phyloP scores from a whole-genome alignment of 1,140 invertebrate species.

The Drosophila aff. region DNA sequence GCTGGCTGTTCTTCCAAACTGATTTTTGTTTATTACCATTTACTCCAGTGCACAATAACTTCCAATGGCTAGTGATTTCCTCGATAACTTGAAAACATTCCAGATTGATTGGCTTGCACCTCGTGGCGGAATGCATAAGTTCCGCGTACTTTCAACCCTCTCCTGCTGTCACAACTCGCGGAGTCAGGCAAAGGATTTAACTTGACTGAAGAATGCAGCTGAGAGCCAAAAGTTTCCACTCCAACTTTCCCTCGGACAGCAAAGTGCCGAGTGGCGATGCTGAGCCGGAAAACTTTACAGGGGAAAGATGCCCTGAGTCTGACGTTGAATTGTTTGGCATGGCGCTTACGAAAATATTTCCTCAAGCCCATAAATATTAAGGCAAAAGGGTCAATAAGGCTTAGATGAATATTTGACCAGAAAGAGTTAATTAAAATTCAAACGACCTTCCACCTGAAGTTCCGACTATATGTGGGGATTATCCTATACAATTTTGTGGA shows the following conservation, averaged over 20 bases:
- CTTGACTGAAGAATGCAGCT: slow-evolving; percentile 40
- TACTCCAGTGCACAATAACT: not conserved
- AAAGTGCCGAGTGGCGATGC: slow-evolving; percentile 18
- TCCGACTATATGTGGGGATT: not conserved
- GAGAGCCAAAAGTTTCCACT: slow-evolving; percentile 54
- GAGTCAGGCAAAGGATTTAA: slow-evolving; percentile 36
- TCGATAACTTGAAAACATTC: not conserved
- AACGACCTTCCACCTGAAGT: not conserved
- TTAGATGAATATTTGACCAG: slow-evolving; percentile 5
- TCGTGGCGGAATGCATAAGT: slow-evolving; percentile 24
- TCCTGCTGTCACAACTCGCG: slow-evolving; percentile 16
- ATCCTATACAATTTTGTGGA: not conserved
- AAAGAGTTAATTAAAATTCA: not conserved
- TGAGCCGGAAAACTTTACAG: slow-evolving; percentile 12
- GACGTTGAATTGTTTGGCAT: slow-evolving; percentile 14
- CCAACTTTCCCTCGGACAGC: slow-evolving; percentile 37
- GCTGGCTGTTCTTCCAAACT: not conserved
- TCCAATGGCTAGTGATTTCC: too few relatives aligned
- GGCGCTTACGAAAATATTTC: slow-evolving; percentile 16
- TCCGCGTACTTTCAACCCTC: not conserved
- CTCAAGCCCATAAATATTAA: slow-evolving; percentile 21
- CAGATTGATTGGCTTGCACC: slow-evolving; percentile 30
- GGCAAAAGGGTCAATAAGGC: not conserved
- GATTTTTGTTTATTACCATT: not conserved
- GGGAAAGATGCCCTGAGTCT: not conserved